Percentiles rank a stretch among this genome's conserved stretches.
phyloP scores from a whole-genome alignment of 2,888 invertebrate species.

The Nemapogon koenigi region DNA sequence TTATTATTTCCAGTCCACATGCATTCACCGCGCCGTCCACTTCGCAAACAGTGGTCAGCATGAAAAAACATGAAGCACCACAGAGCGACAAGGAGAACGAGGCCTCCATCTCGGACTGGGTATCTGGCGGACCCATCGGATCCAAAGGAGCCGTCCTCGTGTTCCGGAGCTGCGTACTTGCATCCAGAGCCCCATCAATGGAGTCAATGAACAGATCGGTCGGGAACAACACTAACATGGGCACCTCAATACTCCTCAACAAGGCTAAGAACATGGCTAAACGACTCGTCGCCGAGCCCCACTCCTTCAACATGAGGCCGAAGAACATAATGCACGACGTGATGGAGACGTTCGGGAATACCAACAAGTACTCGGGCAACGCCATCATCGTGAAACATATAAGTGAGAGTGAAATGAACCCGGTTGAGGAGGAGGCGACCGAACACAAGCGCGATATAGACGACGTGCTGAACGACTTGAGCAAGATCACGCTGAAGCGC shows the following conservation, averaged over 20 bases:
- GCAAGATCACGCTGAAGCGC: conserved; percentile 53
- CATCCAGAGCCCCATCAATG: conserved; percentile 45
- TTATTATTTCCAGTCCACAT: conserved; percentile 50
- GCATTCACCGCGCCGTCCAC: conserved; percentile 53
- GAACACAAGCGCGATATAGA: conserved; percentile 49
- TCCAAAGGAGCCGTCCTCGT: conserved; percentile 70
- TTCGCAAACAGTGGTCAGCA: conserved; percentile 32
- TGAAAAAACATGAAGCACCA: conserved; percentile 48
- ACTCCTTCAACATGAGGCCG: conserved; percentile 41
- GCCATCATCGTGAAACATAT: conserved; percentile 49
- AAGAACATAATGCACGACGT: conserved; percentile 58
- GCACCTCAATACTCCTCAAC: conserved; percentile 45
- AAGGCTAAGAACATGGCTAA: conserved; percentile 56
- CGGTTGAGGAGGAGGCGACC: conserved; percentile 31
- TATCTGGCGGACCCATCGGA: conserved; percentile 67
- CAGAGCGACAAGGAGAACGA: conserved; percentile 24
- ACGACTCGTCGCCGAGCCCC: conserved; percentile 46
- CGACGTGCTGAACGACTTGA: conserved; percentile 51
- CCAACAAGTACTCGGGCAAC: conserved; percentile 28
- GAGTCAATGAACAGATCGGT: conserved; percentile 48
- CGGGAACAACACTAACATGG: conserved; percentile 50
- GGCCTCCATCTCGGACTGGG: conserved; percentile 53
- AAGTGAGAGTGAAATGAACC: conserved; percentile 31
- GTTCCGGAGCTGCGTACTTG: conserved; percentile 71
- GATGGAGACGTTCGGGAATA: conserved; percentile 52